Conservation (phyloP, 2,113 vertebrate genomes). For the Empidonax traillii region DNA sequence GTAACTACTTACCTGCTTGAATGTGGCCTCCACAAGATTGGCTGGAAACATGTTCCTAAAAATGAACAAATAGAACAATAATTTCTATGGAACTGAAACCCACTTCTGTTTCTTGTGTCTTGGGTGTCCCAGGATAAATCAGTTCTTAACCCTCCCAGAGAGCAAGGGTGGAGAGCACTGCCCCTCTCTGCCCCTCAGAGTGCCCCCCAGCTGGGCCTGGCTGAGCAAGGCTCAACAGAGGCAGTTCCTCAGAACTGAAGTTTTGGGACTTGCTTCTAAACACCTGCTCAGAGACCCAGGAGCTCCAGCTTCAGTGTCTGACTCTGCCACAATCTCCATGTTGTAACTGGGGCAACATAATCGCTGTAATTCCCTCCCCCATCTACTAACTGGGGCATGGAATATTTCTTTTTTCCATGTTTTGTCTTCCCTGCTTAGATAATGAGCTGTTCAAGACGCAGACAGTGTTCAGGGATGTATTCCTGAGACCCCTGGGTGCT, state of each 20-base stretch:
- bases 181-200: neutral
- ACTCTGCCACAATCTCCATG: neutral
- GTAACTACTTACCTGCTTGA: constrained; percentile 88
- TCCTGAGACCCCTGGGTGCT: neutral
- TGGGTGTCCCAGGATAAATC: neutral
- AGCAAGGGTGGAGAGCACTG: neutral
- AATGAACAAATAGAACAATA: constrained; percentile 57
- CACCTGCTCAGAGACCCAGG: neutral
- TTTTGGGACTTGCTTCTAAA: neutral
- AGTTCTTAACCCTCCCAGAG: neutral
- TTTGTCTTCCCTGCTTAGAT: neutral
- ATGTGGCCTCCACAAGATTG: constrained; percentile 95
- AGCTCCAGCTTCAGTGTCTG: neutral
- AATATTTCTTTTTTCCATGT: neutral
- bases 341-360: neutral
- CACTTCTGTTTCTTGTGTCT: neutral
- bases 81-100: neutral
- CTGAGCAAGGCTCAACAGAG: neutral
- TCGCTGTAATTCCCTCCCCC: neutral
- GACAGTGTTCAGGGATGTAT: neutral
- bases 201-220: neutral
- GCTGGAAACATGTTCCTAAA: constrained; percentile 98
- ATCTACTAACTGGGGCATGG: neutral
- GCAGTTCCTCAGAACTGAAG: neutral
- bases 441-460: neutral